phyloP scores from a whole-genome alignment of 1,140 invertebrate species.

The Drosophila mayri region DNA sequence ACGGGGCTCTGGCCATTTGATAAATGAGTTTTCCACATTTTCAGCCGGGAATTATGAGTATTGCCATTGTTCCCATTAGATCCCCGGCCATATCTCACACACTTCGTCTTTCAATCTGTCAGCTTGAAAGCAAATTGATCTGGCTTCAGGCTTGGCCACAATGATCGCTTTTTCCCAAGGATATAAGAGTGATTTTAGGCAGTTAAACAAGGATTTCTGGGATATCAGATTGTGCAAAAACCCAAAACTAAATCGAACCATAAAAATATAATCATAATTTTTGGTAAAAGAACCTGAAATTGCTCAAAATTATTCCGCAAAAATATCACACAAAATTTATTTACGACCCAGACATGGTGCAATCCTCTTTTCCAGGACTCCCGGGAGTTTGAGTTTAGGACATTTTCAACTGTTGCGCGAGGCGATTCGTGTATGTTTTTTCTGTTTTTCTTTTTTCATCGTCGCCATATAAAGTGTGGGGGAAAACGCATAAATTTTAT shows the following conservation, averaged over 20 bases:
- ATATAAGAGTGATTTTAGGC: background rate
- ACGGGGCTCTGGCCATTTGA: slow-evolving; percentile 63
- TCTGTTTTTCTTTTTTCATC: slow-evolving; percentile 33
- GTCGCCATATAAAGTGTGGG: slow-evolving; percentile 43
- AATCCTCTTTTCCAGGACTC: slow-evolving; percentile 35
- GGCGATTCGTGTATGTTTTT: slow-evolving; percentile 5
- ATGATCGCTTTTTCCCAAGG: background rate
- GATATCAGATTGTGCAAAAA: background rate
- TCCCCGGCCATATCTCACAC: slow-evolving; percentile 28
- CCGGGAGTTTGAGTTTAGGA: slow-evolving; percentile 52
- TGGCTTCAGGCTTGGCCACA: slow-evolving; percentile 3
- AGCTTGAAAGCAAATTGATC: slow-evolving; percentile 48
- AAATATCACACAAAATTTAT: slow-evolving; percentile 64
- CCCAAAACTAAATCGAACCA: background rate
- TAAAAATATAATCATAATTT: background rate
- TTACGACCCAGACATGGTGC: slow-evolving; percentile 65
- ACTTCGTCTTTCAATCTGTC: slow-evolving; percentile 44
- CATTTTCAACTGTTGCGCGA: slow-evolving; percentile 70
- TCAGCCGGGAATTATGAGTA: slow-evolving; percentile 62
- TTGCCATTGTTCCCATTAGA: slow-evolving; percentile 42
- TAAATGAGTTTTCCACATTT: slow-evolving; percentile 79
- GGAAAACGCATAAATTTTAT: slow-evolving; percentile 75
- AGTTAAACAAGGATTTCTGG: background rate
- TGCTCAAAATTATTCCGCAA: slow-evolving; percentile 36
- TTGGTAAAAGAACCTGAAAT: background rate